Evolutionary conservation across 2,888 invertebrate genomes (phyloP), one percentile per base, ranked within the genome.

Genomic region (Congeria kusceri): DNA sequence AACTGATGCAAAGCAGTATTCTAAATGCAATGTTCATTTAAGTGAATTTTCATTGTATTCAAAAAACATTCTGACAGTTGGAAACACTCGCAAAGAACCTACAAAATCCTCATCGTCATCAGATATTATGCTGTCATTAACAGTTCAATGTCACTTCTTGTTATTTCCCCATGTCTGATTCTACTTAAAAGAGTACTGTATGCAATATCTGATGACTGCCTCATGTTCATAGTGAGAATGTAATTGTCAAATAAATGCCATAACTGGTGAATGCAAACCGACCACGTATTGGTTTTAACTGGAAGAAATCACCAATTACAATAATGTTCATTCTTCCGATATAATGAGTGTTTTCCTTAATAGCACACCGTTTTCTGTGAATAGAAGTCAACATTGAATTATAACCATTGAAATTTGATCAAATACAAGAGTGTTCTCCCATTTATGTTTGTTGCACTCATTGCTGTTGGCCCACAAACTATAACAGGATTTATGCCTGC

Each of bases 351-450:
- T 57, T 73, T 7, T 70, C 39, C 61, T 77, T 73, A 23, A 77
- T 74, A 11, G 77, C 28, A 46, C 56, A 58, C 23, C 77, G 44
- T n/a, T 70, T 20, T 70, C 63, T 77, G 47, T 80, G 69, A 62
- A 80, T 77, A 56, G 39, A 67, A n/a, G 57, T 62, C 20, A 77
- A 46, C 39, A 61, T 77, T 39, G n/a, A 18, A 20, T 56, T 62
- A 28, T 69, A 25, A 80, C 80, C 70, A 80, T 77, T 29, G 77
- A 73, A 18, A 80, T 77, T 63, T 80, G 77, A 80, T 80, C 80
- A 62, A 77, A 77, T 13, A 80, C 25, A n/a, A 80, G n/a, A 44
- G 77, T 47, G 80, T 80, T 29, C 29, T 77, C 20, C 81, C 81
- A 44, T 67, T 20, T 20, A 77, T 78, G 66, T 77, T 82, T 72